Evolutionary conservation across 2,113 vertebrate species (phyloP).

Genomic region (Myiagra hebetior): DNA sequence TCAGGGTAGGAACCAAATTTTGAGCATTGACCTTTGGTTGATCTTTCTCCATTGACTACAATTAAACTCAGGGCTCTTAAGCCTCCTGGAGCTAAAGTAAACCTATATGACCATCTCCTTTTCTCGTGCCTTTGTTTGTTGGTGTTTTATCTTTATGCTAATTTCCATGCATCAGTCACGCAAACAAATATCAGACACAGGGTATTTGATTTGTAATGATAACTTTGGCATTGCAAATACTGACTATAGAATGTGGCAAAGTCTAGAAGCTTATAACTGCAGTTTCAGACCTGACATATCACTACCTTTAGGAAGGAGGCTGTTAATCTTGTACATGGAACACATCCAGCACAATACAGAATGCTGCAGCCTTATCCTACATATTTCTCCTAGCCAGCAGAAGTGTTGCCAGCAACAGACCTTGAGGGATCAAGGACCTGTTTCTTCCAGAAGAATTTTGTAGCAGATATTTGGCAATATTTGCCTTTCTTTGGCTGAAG

Average conservation of each 20-base stretch:
- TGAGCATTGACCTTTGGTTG: background rate
- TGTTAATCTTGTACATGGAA: background rate
- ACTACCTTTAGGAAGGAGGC: background rate
- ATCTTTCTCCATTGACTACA: background rate
- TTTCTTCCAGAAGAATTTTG: background rate
- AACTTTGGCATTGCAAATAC: background rate
- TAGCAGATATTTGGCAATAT: background rate
- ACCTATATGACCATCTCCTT: background rate
- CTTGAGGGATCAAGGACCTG: background rate
- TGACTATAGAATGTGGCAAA: background rate
- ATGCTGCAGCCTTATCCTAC: background rate
- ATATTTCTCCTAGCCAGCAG: background rate
- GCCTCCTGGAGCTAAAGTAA: background rate
- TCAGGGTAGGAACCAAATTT: background rate
- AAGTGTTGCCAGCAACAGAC: fast-evolving
- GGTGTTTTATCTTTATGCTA: background rate
- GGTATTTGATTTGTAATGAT: background rate
- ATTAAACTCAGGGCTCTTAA: background rate
- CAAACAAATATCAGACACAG: background rate
- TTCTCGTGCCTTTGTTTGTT: background rate
- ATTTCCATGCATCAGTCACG: background rate
- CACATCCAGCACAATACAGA: background rate
- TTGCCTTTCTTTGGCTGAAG: background rate
- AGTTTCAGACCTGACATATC: background rate
- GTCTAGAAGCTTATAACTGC: background rate